A percentile compares a stretch with the other conserved stretches of the same genome.
Evolutionary conservation across 2,888 invertebrate genomes (phyloP).

Genomic region (Phorcus lineatus): DNA sequence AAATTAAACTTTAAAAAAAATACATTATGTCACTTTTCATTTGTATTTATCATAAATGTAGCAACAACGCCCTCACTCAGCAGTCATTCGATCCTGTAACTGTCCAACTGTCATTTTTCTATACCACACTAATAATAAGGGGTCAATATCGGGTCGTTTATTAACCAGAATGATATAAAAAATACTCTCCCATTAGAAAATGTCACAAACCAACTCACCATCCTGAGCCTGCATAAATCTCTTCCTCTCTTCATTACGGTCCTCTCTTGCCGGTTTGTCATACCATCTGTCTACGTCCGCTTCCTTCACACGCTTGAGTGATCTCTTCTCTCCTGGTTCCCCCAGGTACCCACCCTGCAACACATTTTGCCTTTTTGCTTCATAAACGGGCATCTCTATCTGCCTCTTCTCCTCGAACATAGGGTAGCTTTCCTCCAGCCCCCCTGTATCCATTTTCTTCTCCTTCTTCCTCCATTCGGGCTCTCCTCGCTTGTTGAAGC

Average conservation of each 20-base stretch:
- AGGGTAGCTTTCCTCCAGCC: conserved; percentile 14
- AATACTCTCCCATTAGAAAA: too few relatives aligned
- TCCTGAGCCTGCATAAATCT: background rate
- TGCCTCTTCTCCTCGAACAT: background rate
- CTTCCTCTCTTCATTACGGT: conserved; percentile 15
- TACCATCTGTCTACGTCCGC: conserved; percentile 34
- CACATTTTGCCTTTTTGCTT: background rate
- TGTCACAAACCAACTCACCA: background rate
- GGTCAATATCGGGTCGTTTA: too few relatives aligned
- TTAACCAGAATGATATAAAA: too few relatives aligned
- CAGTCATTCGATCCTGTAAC: too few relatives aligned
- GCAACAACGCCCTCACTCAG: too few relatives aligned
- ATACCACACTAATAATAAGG: too few relatives aligned
- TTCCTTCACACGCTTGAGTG: conserved; percentile 4
- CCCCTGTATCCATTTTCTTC: conserved; percentile 5
- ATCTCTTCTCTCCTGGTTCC: background rate
- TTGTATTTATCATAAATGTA: too few relatives aligned
- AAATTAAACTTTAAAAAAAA: too few relatives aligned
- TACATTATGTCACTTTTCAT: too few relatives aligned
- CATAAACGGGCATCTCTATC: background rate
- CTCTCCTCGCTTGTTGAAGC: conserved; percentile 9
- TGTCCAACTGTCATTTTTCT: too few relatives aligned
- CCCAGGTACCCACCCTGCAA: too few relatives aligned
- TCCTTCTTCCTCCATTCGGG: conserved; percentile 1
- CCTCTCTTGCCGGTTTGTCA: conserved; percentile 33